Percentiles rank a stretch among this genome's conserved stretches.
phyloP scores from a whole-genome alignment of 2,888 invertebrate species.

The Epistrophella euchroma region DNA sequence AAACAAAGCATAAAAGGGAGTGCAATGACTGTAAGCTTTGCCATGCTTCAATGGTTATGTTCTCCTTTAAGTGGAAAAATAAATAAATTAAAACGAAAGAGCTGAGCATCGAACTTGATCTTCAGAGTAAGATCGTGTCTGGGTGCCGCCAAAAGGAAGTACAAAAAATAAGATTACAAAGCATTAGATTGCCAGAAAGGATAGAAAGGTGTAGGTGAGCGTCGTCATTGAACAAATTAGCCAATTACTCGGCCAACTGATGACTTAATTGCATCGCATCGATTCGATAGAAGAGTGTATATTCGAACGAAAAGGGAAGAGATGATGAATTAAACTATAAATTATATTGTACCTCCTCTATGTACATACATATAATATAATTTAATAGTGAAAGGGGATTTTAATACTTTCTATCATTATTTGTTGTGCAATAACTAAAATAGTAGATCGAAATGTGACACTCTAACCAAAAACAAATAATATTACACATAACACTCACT shows the following conservation, averaged over 20 bases:
- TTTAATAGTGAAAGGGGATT: constrained; percentile 56
- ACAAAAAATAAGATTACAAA: background rate
- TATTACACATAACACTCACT: background rate
- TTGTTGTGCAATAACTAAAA: constrained; percentile 24
- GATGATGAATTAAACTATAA: constrained; percentile 22
- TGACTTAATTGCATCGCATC: constrained; percentile 62
- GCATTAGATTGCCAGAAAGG: constrained; percentile 3
- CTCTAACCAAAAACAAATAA: background rate
- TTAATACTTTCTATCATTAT: constrained; percentile 21
- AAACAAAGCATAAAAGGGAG: constrained; percentile 31
- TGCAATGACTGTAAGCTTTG: constrained; percentile 33
- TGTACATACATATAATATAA: constrained; percentile 22
- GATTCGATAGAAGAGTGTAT: background rate
- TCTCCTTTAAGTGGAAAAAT: constrained; percentile 8
- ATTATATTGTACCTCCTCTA: constrained; percentile 6
- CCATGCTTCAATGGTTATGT: constrained; percentile 42
- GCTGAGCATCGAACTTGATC: constrained; percentile 54
- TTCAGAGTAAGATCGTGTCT: constrained; percentile 45
- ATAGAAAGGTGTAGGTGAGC: constrained; percentile 63
- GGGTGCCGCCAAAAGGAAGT: background rate
- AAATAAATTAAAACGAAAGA: constrained; percentile 39
- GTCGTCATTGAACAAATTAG: constrained; percentile 39
- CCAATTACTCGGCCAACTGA: constrained; percentile 55
- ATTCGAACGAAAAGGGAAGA: background rate
- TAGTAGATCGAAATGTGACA: constrained; percentile 24